Evolutionary conservation across 2,113 vertebrate species (phyloP).

Genomic region (Platichthys flesus): DNA sequence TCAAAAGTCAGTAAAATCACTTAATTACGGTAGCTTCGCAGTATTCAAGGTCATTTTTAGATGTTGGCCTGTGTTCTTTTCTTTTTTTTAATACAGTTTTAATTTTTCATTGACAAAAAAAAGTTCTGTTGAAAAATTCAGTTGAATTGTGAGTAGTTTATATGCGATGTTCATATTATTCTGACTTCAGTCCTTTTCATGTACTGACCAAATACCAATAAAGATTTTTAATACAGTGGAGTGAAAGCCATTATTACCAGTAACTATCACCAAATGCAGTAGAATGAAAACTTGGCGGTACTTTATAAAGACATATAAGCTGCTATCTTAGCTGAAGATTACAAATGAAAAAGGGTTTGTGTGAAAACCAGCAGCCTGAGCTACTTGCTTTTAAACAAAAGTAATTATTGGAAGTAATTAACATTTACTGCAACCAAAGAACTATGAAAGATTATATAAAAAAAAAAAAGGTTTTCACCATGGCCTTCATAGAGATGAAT

Average conservation of each 20-base stretch:
- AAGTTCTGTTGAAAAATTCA: constrained; percentile 81
- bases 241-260: constrained; percentile 50
- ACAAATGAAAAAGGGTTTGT: neutral
- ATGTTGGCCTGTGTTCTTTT: constrained; percentile 85
- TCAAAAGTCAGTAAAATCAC: constrained; percentile 89
- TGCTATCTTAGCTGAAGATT: neutral
- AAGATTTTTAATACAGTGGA: constrained; percentile 96
- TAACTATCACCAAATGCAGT: neutral
- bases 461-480: too few species aligned
- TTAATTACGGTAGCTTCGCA: constrained; percentile 82
- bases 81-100: constrained; percentile 87
- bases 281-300: neutral
- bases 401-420: too few species aligned
- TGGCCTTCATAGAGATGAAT: too few species aligned
- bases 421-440: too few species aligned
- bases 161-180: constrained; percentile 95
- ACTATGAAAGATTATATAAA: too few species aligned
- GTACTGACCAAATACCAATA: constrained; percentile 99
- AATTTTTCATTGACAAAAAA: constrained; percentile 89
- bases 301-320: neutral
- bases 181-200: constrained; percentile 98
- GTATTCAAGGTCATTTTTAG: constrained; percentile 87
- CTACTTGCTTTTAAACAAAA: too few species aligned
- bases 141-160: constrained; percentile 95
- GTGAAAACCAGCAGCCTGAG: too few species aligned